Evolutionary conservation across 1,140 invertebrate species (phyloP).

Genomic region (Lepidurus couesii): DNA sequence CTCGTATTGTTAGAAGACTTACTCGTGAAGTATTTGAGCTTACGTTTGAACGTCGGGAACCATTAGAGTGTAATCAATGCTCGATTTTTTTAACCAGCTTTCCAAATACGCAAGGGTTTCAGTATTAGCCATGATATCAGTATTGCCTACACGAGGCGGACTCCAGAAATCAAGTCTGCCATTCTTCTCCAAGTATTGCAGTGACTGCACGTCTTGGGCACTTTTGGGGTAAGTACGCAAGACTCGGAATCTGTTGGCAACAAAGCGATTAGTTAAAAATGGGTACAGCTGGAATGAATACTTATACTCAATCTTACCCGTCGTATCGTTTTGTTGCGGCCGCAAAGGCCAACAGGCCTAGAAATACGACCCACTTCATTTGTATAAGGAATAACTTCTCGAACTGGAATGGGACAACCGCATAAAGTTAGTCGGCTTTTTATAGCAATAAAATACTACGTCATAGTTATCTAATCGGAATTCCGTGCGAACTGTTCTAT

Average conservation of each 20-base stretch:
- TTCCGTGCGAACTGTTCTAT: background rate
- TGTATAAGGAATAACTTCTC: background rate
- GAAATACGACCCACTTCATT: conserved; percentile 22
- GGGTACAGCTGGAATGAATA: background rate
- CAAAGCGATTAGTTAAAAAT: background rate
- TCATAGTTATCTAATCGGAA: background rate
- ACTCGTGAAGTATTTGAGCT: background rate
- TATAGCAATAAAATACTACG: background rate
- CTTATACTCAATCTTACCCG: background rate
- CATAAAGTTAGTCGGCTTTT: background rate
- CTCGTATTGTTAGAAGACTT: background rate
- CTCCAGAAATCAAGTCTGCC: conserved; percentile 45
- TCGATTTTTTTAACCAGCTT: conserved; percentile 37
- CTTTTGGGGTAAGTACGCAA: conserved; percentile 13
- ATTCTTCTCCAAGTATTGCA: background rate
- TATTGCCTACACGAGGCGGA: conserved; percentile 41
- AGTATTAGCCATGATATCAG: conserved; percentile 44
- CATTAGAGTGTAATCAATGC: conserved; percentile 40
- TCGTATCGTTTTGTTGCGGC: conserved; percentile 25
- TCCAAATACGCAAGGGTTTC: conserved; percentile 36
- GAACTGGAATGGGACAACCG: background rate
- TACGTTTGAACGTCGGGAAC: conserved; percentile 45
- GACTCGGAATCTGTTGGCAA: background rate
- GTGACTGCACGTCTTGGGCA: background rate
- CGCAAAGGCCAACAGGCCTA: background rate